phyloP scores from a whole-genome alignment of 2,888 invertebrate species.

The Molorchus minor region DNA sequence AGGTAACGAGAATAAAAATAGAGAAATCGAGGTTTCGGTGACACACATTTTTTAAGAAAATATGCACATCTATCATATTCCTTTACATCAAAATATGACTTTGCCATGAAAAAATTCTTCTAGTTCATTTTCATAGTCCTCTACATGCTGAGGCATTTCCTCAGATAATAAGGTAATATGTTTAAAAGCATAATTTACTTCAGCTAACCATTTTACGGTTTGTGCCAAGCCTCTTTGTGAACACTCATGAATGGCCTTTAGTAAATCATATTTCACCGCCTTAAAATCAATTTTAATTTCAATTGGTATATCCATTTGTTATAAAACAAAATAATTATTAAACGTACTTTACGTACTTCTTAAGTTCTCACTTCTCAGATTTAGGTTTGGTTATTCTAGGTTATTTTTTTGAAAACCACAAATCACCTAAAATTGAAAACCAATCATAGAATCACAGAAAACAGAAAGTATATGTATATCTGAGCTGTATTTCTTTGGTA shows the following conservation, averaged over 20 bases:
- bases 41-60: conserved; percentile 76
- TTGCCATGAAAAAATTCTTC: conserved; percentile 82
- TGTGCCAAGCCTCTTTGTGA: conserved; percentile 81
- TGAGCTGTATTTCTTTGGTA: no score
- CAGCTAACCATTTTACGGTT: conserved; percentile 88
- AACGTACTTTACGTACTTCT: no score
- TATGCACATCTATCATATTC: conserved; percentile 91
- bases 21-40: conserved; percentile 80
- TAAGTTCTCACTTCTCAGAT: not conserved
- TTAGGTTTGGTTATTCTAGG: no score
- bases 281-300: conserved; percentile 65
- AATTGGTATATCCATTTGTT: conserved; percentile 27
- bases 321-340: no score
- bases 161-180: conserved; percentile 70
- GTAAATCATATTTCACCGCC: conserved; percentile 72
- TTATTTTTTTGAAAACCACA: no score
- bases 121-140: conserved; percentile 69
- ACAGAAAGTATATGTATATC: no score
- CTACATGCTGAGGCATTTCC: conserved; percentile 64
- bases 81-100: conserved; percentile 88
- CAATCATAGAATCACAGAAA: no score
- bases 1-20: conserved; percentile 87
- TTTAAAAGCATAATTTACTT: conserved; percentile 80
- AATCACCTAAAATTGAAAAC: no score
- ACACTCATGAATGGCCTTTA: conserved; percentile 76